A percentile compares a stretch with the other conserved stretches of the same genome.
Conservation (phyloP, 1,140 invertebrate species). For the Trichonephila clavata region DNA sequence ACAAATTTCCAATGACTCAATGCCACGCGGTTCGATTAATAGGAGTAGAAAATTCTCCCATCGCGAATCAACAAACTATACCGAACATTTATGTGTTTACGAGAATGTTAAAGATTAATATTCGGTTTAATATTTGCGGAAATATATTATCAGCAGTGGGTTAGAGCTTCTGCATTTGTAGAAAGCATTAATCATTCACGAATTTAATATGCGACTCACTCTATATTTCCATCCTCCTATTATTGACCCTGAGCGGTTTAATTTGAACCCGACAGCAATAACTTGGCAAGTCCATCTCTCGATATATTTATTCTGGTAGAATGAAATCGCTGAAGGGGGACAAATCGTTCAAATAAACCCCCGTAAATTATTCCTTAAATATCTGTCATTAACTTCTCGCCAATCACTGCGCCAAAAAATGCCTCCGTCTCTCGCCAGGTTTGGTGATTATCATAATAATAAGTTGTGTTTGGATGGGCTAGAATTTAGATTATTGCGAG, state of each 20-base stretch:
- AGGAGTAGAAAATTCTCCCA: neutral
- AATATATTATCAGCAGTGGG: constrained; percentile 44
- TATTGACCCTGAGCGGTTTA: constrained; percentile 10
- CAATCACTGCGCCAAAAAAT: neutral
- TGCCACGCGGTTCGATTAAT: neutral
- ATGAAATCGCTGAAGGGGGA: neutral
- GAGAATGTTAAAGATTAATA: constrained; percentile 50
- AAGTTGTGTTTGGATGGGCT: neutral
- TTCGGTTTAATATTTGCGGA: constrained; percentile 46
- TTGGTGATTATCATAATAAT: constrained; percentile 19
- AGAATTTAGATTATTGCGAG: neutral
- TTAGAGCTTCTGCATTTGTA: neutral
- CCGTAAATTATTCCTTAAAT: constrained; percentile 30
- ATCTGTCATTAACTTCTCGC: constrained; percentile 5
- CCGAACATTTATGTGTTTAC: constrained; percentile 24
- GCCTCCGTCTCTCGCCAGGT: neutral
- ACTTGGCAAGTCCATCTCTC: neutral
- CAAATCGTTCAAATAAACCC: neutral
- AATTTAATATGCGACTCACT: constrained; percentile 23
- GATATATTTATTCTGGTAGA: neutral
- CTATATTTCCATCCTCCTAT: constrained; percentile 3
- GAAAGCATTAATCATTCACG: constrained; percentile 37
- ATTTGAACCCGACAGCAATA: constrained; percentile 48
- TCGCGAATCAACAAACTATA: constrained; percentile 14
- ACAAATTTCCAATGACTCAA: neutral